phyloP scores from a whole-genome alignment of 2,888 invertebrate genomes.

The Alcis repandata region DNA sequence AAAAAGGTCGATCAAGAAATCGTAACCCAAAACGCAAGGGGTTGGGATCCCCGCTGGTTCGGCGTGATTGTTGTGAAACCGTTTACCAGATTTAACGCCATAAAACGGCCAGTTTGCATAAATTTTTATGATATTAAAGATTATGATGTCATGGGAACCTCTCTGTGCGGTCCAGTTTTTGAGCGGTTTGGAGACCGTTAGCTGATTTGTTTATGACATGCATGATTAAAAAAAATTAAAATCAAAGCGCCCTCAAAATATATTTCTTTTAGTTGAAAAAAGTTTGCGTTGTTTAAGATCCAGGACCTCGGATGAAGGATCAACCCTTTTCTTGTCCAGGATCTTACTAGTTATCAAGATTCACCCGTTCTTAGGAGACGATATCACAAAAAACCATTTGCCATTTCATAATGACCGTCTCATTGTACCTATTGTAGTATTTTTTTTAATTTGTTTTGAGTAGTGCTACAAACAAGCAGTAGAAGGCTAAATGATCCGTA shows the following conservation, averaged over 20 bases:
- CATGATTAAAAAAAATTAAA: neutral
- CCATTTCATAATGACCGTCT: too few species aligned
- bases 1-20: slow-evolving; percentile 35
- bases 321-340: too few species aligned
- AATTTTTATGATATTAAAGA: slow-evolving; percentile 61
- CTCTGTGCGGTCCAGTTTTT: slow-evolving; percentile 65
- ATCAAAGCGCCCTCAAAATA: too few species aligned
- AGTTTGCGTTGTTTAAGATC: too few species aligned
- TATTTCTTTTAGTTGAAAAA: too few species aligned
- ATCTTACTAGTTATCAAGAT: too few species aligned
- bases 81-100: slow-evolving; percentile 59
- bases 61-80: slow-evolving; percentile 43
- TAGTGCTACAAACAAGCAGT: too few species aligned
- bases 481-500: neutral
- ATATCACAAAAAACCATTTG: too few species aligned
- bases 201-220: neutral
- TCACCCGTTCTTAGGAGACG: too few species aligned
- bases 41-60: slow-evolving; percentile 53
- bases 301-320: too few species aligned
- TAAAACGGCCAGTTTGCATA: slow-evolving; percentile 69
- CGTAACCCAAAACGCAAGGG: slow-evolving; percentile 40
- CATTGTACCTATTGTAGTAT: too few species aligned
- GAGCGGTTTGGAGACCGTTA: neutral
- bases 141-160: slow-evolving; percentile 65
- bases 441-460: too few species aligned